Base-by-base conservation (phyloP, 2,113 vertebrate species). In the Climacteris rufus region DNA sequence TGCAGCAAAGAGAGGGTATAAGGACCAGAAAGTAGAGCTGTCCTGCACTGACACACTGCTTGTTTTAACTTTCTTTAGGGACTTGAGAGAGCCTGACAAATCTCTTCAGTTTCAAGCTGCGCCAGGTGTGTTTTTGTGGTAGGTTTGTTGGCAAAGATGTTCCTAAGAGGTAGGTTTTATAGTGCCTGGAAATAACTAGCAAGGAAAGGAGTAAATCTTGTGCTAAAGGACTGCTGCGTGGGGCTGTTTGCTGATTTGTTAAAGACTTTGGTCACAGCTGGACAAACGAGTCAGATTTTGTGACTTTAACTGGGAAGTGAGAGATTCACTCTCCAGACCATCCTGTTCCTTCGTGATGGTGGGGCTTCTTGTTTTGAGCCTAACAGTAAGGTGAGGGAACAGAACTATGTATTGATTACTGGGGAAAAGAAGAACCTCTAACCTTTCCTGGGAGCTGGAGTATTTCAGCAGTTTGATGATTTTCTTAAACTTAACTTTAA, bases 341-440 rank as follows among this genome's bases (percentile, higher is more conserved):
- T 13, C 23, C 21, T 28, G 10, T 66, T 81, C 25, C 30, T 47
- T n/a, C 25, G 11, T 21, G 18, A 12, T 20, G 7, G 9, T 56
- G 33, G 3, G 13, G 3, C 21, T 88, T 76, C 66, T 53, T 64
- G 21, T n/a, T 88, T 54, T 50, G 8, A 80, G 20, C 6, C 0
- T 37, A 47, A 15, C 2, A 22, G 19, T 64, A 47, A 82, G 52
- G 11, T 17, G 20, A 74, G 83, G 47, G 13, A 65, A 61, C 13
- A 37, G 45, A 63, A 59, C 35, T 3, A 2, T 23, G 14, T 0
- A 5, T 37, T 63, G 27, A 35, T 35, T 64, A 40, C 0, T 0
- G 59, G n/a, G n/a, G 42, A 81, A 91, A 64, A 52, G 8, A 50
- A 47, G 7, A 17, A 56, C 6, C 4, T 59, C 53, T 31, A 44